phyloP scores from a whole-genome alignment of 64 coral and sea anemone species.

The Exaiptasia diaphana region DNA sequence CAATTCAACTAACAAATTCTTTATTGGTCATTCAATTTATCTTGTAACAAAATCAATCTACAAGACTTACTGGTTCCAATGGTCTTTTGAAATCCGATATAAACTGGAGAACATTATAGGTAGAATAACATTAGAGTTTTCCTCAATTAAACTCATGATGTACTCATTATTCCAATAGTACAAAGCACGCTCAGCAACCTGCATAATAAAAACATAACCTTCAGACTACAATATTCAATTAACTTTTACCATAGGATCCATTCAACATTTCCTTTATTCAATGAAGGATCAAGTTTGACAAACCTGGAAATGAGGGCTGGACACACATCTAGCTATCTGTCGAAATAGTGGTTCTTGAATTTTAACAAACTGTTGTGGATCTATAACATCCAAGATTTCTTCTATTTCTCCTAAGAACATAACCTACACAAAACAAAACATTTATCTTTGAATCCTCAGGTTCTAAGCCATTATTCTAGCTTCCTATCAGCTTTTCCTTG shows the following conservation, averaged over 20 bases:
- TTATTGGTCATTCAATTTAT: not conserved
- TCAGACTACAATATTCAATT: too few relatives aligned
- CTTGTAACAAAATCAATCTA: not conserved
- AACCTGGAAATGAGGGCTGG: constrained; percentile 99
- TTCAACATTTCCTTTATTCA: too few relatives aligned
- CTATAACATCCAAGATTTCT: constrained; percentile 98
- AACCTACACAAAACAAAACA: constrained; percentile 59
- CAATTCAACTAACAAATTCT: too few relatives aligned
- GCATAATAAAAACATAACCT: not conserved
- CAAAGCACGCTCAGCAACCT: constrained; percentile 94
- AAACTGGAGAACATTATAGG: constrained; percentile 99
- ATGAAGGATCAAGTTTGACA: too few relatives aligned
- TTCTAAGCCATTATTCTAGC: too few relatives aligned
- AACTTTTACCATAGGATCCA: too few relatives aligned
- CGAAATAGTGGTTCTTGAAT: constrained; percentile 76
- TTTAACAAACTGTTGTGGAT: constrained; percentile 92
- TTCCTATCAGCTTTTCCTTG: too few relatives aligned
- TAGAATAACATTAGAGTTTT: constrained; percentile 90
- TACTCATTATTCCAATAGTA: constrained; percentile 99
- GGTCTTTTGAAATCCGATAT: constrained; percentile 99
- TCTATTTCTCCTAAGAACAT: constrained; percentile 99
- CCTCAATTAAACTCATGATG: constrained; percentile 99
- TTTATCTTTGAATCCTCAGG: too few relatives aligned
- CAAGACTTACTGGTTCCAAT: constrained; percentile 97
- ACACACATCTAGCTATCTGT: constrained; percentile 90